Evolutionary conservation across 2,113 vertebrate species (phyloP), one percentile per base, ranked within the genome.

Genomic region (Diphyllodes magnificus): DNA sequence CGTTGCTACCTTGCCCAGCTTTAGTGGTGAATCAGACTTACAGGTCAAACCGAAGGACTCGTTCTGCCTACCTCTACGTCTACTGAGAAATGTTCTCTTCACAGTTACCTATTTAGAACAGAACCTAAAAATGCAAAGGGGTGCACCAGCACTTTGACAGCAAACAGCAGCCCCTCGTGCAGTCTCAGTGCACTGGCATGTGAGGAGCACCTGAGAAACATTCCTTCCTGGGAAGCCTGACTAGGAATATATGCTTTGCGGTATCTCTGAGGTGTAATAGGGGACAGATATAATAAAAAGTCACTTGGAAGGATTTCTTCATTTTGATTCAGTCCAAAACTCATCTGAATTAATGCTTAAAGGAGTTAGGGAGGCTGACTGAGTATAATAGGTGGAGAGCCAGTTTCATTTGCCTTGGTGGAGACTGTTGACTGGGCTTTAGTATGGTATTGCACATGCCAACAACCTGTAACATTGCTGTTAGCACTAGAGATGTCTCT

Each of bases 31-130:
- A 63, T 35, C 59, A 64, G 28, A 37, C 15, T 60, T 35, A 20
- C 11, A 37, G 30, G 20, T 63, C 16, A 83, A 69, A 56, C 22
- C 2, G 4, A 63, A 77, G 21, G 0, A 0, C 7, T 64, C 12
- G 47, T 25, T 86, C 30, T 60, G n/a, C 17, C 30, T 42, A 21
- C 18, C 17, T 72, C 44, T 54, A 11, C 15, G 8, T 60, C 27
- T 42, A 6, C 18, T 13, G 56, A 51, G n/a, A 82, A 31, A 3
- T 14, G 6, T 71, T 61, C 83, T 91, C 35, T 56, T 91, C 53
- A 40, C 35, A 69, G 72, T 21, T 59, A 39, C 22, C 10, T 53
- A 3, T 50, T 84, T 35, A 69, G 66, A 65, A 18, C 64, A 65
- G n/a, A 64, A 51, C 8, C 8, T 63, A 60, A 69, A 80, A 81